Base-by-base conservation (phyloP, 2,888 invertebrate genomes). In the Trachelus iudaicus region DNA sequence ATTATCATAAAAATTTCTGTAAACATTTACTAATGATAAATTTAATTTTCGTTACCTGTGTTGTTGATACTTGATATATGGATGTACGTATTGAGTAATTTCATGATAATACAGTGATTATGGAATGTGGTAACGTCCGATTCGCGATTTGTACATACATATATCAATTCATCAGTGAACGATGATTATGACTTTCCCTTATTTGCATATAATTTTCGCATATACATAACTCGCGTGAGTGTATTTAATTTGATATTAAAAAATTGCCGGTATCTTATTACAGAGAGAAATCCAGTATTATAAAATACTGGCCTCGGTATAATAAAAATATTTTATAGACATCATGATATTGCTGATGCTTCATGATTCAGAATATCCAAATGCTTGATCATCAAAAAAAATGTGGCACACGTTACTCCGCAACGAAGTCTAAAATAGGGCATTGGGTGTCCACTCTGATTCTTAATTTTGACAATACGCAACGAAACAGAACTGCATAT, bases 351-450 rank as follows among this genome's bases (percentile, higher is more conserved):
- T 56, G 23, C 40, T 23, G 69, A 84, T 84, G 81, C 84, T 11
- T 85, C 83, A 80, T 76, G 80, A 85, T 81, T 81, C 78, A 35
- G 34, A 68, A 76, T 84, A 78, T 79, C 81, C 80, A 85, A 85
- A 80, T 69, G 73, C 68, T 40, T 77, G 76, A 76, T 76, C 37
- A 76, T 75, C 79, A 78, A 35, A 75, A 80, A 82, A 85, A 81
- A 76, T 82, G 76, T 83, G 83, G 81, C 86, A 78, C 68, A 40
- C 40, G 37, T 76, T 40, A 56, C 9, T 23, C 15, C 56, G 2
- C 23, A 56, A 23, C 9, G 56, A 56, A 9, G 23, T 56, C 15
- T 56, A 23, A 23, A 2, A 9, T 9, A 56, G 23, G 15, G 56
- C 3, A 56, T 56, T 56, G 2, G 6, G 15, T 56, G 2, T 23